Conservation (phyloP, 2,888 invertebrate genomes). For the Stegana nigrithorax region DNA sequence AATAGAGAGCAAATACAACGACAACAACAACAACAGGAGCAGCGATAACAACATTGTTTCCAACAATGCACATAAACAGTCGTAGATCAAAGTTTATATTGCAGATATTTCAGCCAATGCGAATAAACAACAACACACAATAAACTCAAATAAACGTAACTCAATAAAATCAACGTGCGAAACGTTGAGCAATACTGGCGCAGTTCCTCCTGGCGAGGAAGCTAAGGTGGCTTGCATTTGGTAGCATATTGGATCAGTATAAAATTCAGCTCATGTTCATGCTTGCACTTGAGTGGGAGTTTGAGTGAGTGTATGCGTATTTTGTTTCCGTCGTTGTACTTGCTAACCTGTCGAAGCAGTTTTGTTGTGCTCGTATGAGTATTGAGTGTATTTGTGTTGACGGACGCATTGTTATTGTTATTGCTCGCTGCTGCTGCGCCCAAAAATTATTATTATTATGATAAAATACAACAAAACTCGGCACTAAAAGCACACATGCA, state of each 20-base stretch:
- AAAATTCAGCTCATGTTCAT: too few species aligned
- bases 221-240: too few species aligned
- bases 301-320: not conserved
- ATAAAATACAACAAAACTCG: too few species aligned
- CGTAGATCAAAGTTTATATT: not conserved
- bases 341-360: too few species aligned
- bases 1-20: not conserved
- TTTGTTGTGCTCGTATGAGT: not conserved
- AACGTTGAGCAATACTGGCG: too few species aligned
- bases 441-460: not conserved
- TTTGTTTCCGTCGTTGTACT: too few species aligned
- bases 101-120: not conserved
- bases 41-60: not conserved
- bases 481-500: not conserved
- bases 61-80: slow-evolving; percentile 2
- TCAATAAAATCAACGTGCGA: too few species aligned
- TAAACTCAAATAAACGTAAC: not conserved
- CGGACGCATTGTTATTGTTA: too few species aligned
- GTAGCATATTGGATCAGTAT: too few species aligned
- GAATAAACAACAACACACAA: not conserved
- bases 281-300: not conserved
- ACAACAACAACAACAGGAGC: not conserved
- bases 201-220: too few species aligned
- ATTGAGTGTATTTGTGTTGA: not conserved
- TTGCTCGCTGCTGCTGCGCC: not conserved